Evolutionary conservation across 1,140 invertebrate species (phyloP).

Genomic region (Cyclargus thomasi): DNA sequence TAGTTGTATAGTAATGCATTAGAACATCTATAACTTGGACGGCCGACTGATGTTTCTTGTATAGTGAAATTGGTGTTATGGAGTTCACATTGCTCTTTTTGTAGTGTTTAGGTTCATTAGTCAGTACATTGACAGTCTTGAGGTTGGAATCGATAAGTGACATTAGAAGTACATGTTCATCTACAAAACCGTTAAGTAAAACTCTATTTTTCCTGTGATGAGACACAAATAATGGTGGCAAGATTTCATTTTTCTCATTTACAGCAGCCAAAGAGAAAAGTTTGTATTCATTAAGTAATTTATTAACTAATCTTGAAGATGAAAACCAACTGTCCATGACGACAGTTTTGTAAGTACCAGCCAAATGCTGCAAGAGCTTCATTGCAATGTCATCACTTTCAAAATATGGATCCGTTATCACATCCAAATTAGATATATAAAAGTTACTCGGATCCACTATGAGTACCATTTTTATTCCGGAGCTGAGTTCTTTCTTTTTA

Average conservation of each 20-base stretch:
- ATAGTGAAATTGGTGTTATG: constrained; percentile 45
- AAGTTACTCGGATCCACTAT: constrained; percentile 65
- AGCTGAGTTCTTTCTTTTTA: constrained; percentile 54
- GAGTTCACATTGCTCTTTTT: constrained; percentile 38
- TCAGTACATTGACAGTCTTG: constrained; percentile 47
- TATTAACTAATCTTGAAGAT: constrained; percentile 45
- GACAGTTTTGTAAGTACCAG: constrained; percentile 51
- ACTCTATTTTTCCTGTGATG: constrained; percentile 43
- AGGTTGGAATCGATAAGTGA: constrained; percentile 45
- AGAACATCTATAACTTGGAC: constrained; percentile 68
- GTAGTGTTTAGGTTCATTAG: constrained; percentile 53
- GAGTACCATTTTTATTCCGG: constrained; percentile 64
- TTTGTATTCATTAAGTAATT: constrained; percentile 49
- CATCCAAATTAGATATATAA: constrained; percentile 71
- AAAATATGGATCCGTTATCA: constrained; percentile 60
- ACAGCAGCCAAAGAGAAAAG: constrained; percentile 52
- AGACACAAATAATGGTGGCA: constrained; percentile 56
- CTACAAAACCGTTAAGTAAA: constrained; percentile 54
- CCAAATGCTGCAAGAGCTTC: constrained; percentile 59
- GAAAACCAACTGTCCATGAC: constrained; percentile 61
- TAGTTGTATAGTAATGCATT: constrained; percentile 68
- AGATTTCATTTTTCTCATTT: constrained; percentile 45
- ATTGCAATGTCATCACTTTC: constrained; percentile 47
- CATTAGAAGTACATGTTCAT: constrained; percentile 44
- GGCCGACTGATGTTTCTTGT: constrained; percentile 60